These are phyloP conservation scores for Ploceus nigricollis DNA, from an alignment of 2,113 vertebrate species.

Conservation along the genomic window DNA sequence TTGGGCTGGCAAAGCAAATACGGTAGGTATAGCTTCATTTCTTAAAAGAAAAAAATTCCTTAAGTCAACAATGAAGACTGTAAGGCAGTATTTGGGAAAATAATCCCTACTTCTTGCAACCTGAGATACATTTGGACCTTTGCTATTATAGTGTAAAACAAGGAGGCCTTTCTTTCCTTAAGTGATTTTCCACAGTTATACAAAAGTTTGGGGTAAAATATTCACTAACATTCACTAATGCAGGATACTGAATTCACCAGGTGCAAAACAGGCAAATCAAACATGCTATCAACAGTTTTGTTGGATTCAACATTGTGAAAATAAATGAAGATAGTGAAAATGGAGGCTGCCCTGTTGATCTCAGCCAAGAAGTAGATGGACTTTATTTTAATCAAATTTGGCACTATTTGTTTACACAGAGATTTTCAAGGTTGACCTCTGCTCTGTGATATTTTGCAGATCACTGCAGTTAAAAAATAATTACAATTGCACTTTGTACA, in stretches of 20 bases:
- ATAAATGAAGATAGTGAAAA: neutral
- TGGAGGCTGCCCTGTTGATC: neutral
- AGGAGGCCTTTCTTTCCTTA: neutral
- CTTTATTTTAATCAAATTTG: constrained; percentile 12
- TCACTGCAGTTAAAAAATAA: constrained; percentile 35
- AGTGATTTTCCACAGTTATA: neutral
- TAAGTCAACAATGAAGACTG: neutral
- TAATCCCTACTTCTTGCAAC: neutral
- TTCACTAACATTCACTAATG: neutral
- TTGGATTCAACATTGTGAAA: neutral
- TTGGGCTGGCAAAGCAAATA: constrained; percentile 73
- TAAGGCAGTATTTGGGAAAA: neutral
- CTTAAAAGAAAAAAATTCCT: neutral
- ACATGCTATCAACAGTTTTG: neutral
- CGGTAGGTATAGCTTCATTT: constrained; percentile 36
- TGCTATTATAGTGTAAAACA: neutral
- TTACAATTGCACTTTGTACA: constrained; percentile 39
- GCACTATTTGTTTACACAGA: neutral
- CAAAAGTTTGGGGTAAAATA: neutral
- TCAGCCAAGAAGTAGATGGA: neutral
- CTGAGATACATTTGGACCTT: neutral
- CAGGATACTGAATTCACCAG: neutral
- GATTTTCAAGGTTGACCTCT: constrained; percentile 3
- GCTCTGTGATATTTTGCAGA: constrained; percentile 11
- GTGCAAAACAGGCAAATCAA: neutral